phyloP scores from a whole-genome alignment of 1,140 invertebrate genomes.

The Teleogryllus occipitalis region DNA sequence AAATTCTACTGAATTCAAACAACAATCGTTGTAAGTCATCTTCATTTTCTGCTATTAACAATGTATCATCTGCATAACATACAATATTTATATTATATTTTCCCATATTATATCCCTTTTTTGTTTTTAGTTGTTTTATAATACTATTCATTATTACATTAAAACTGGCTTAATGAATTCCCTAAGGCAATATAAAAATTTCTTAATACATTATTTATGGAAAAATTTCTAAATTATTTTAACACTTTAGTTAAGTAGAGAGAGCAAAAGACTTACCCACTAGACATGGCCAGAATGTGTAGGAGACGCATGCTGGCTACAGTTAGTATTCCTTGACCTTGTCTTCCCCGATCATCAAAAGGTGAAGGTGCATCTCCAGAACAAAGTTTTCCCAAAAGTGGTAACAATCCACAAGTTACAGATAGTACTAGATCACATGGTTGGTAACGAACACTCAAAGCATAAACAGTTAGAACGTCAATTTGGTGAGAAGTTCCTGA shows the following conservation, averaged over 20 bases:
- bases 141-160: no score
- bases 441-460: constrained; percentile 47
- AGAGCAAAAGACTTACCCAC: constrained; percentile 29
- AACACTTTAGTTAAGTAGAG: not conserved
- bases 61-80: no score
- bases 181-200: no score
- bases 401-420: constrained; percentile 47
- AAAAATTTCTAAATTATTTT: no score
- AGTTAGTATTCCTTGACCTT: constrained; percentile 26
- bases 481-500: constrained; percentile 31
- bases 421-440: constrained; percentile 49
- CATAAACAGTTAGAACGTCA: constrained; percentile 45
- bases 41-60: no score
- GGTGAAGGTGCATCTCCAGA: constrained; percentile 21
- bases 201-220: no score
- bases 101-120: no score
- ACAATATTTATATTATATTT: no score
- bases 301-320: constrained; percentile 40
- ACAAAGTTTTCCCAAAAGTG: constrained; percentile 39
- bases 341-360: constrained; percentile 21
- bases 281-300: constrained; percentile 47
- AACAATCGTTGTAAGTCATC: no score
- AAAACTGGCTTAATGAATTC: no score
- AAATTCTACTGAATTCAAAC: no score
- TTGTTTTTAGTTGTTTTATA: no score